A percentile compares a stretch with the other conserved stretches of the same genome.
Conservation (phyloP, 2,113 vertebrate species). For the Charina bottae region DNA sequence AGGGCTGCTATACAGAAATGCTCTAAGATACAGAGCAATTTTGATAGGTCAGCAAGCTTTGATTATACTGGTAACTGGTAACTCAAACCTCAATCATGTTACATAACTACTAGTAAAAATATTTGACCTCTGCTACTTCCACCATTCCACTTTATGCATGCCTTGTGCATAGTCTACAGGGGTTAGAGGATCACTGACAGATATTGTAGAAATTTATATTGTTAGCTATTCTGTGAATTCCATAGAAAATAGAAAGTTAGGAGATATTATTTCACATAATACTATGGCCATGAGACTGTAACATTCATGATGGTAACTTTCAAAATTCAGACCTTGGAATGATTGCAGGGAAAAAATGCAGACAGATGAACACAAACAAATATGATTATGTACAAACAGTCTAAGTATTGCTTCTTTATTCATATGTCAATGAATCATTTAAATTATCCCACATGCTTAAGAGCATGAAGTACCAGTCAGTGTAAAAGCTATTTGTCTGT, state of each 20-base stretch:
- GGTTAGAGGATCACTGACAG: not conserved
- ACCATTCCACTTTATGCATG: not conserved
- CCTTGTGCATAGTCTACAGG: not conserved
- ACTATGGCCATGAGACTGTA: not conserved
- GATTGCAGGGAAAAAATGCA: not conserved
- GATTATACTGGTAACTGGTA: not conserved
- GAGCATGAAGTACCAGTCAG: not conserved
- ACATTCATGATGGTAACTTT: not conserved
- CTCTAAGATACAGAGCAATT: not conserved
- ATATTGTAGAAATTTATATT: not conserved
- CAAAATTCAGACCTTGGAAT: not conserved
- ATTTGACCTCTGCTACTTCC: not conserved
- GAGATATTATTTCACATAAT: not conserved
- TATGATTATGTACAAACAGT: not conserved
- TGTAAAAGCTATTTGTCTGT: not conserved
- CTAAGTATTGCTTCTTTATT: not conserved
- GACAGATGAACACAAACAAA: not conserved
- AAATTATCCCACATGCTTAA: not conserved
- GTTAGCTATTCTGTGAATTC: not conserved
- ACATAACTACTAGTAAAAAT: not conserved
- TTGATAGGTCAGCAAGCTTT: not conserved
- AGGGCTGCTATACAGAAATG: not conserved
- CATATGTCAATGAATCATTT: not conserved
- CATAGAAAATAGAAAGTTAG: not conserved
- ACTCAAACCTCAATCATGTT: not conserved